Percentiles rank a stretch among this genome's conserved stretches.
Evolutionary conservation across 1,140 invertebrate genomes (phyloP).

Genomic region (Drosophila novamexicana): DNA sequence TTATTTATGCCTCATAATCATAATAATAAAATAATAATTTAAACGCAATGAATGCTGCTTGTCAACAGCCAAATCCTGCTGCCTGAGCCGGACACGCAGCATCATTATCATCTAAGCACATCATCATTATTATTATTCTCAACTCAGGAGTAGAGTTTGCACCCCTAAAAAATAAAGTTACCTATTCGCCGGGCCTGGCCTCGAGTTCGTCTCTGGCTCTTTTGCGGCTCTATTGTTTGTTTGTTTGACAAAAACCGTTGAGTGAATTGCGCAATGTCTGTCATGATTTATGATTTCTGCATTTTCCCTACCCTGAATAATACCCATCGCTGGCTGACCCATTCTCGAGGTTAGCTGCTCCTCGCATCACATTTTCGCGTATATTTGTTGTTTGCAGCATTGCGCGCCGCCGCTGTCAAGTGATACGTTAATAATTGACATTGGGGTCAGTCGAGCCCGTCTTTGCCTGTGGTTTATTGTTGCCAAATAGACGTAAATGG

Average conservation of each 20-base stretch:
- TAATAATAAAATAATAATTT: slow-evolving; percentile 83
- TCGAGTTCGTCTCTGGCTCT: slow-evolving; percentile 18
- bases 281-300: slow-evolving; percentile 77
- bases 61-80: slow-evolving; percentile 61
- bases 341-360: slow-evolving; percentile 32
- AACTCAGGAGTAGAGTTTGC: slow-evolving; percentile 48
- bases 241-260: slow-evolving; percentile 81
- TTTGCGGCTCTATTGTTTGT: slow-evolving; percentile 67
- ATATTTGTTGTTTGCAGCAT: slow-evolving; percentile 79
- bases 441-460: slow-evolving; percentile 69
- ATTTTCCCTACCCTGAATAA: slow-evolving; percentile 46
- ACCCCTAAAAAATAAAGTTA: slow-evolving; percentile 67
- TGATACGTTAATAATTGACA: slow-evolving; percentile 84
- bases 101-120: slow-evolving; percentile 29
- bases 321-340: slow-evolving; percentile 39
- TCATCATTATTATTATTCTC: slow-evolving; percentile 24
- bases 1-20: slow-evolving; percentile 67
- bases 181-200: slow-evolving; percentile 48
- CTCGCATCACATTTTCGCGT: slow-evolving; percentile 66
- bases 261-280: slow-evolving; percentile 72
- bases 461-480: slow-evolving; percentile 65
- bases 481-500: slow-evolving; percentile 50
- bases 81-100: slow-evolving; percentile 25
- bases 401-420: slow-evolving; percentile 67
- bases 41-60: slow-evolving; percentile 78